Percentiles rank a stretch among this genome's conserved stretches.
Conservation (phyloP, 1,140 invertebrate species). For the Bombus confusus region DNA sequence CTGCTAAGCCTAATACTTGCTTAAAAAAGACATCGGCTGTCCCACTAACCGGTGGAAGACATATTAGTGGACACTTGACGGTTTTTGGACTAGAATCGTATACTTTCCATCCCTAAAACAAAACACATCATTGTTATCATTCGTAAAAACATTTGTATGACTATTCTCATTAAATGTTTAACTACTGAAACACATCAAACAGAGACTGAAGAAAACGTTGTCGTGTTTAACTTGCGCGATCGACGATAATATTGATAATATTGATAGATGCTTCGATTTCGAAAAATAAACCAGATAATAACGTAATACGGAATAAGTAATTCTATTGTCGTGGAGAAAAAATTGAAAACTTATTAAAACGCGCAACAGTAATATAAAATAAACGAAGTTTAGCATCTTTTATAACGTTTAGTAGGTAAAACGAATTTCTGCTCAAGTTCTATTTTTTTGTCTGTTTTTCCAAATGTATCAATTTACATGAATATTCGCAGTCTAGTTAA, state of each 20-base stretch:
- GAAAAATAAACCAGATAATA: background rate
- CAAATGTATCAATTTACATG: background rate
- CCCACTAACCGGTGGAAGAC: constrained; percentile 93
- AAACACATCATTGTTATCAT: constrained; percentile 14
- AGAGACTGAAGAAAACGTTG: background rate
- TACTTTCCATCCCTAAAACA: constrained; percentile 89
- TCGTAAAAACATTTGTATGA: background rate
- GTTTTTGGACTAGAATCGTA: constrained; percentile 94
- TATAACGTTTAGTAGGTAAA: too few species aligned
- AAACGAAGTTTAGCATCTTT: too few species aligned
- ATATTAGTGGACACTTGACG: constrained; percentile 90
- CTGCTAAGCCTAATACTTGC: constrained; percentile 90
- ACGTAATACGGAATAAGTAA: background rate
- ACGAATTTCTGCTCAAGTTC: too few species aligned
- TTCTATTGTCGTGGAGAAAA: background rate
- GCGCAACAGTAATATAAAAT: too few species aligned
- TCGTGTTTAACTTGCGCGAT: background rate
- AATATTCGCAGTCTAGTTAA: too few species aligned
- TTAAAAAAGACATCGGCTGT: constrained; percentile 94
- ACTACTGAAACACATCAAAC: background rate
- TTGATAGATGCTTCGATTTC: background rate
- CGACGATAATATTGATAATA: background rate
- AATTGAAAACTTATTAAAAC: background rate
- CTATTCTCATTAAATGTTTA: background rate
- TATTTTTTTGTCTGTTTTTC: background rate